These are phyloP conservation scores for Apodemus speciosus DNA, from an alignment of 2,113 vertebrate species.

Conservation along the genomic window DNA sequence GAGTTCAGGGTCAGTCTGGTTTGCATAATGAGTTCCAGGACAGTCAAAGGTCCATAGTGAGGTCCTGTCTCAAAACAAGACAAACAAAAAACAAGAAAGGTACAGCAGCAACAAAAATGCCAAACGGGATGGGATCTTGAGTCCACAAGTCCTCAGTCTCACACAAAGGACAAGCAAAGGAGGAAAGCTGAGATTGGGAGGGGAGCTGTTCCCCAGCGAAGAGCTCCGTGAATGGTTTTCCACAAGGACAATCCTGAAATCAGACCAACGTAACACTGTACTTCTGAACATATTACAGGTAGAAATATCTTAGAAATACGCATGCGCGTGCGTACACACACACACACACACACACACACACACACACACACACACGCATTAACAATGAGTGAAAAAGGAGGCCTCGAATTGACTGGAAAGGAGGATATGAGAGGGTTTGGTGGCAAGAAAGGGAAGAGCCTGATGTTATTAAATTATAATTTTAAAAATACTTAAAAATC, in stretches of 20 bases:
- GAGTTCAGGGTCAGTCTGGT: not conserved
- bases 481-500: not conserved
- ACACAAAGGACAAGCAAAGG: not conserved
- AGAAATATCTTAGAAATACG: too few species aligned
- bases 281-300: not conserved
- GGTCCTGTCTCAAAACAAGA: not conserved
- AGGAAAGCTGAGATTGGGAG: not conserved
- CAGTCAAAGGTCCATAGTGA: not conserved
- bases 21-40: not conserved
- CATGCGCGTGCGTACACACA: fast-evolving
- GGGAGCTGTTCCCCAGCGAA: too few species aligned
- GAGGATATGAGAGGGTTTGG: not conserved
- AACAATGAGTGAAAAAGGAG: not conserved
- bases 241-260: not conserved
- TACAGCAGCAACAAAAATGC: not conserved
- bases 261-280: not conserved
- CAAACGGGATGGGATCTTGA: not conserved
- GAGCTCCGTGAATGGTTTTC: not conserved
- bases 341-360: not conserved
- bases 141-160: too few species aligned
- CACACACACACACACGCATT: not conserved
- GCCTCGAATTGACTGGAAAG: not conserved
- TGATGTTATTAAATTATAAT: not conserved
- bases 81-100: not conserved
- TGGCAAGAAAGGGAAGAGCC: not conserved